Evolutionary conservation across 2,113 vertebrate genomes (phyloP), one percentile per base, ranked within the genome.

Genomic region (Gambusia holbrooki): DNA sequence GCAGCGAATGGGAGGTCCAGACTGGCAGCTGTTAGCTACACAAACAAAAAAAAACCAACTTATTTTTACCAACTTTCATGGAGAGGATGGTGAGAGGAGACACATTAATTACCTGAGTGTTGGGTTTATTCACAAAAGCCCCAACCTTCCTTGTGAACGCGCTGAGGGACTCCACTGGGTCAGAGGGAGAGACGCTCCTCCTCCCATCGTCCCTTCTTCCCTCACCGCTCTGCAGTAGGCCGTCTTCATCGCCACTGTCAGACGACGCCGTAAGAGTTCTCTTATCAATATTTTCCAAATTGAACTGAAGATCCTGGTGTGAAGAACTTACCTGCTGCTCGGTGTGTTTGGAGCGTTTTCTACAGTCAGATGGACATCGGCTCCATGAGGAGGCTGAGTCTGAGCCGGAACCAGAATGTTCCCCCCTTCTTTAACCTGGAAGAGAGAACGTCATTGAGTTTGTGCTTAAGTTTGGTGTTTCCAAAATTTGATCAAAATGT

Each of bases 1-100:
- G 96, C 97, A 82, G 97, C 96, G 88, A 99, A 99, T 30, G 98
- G 98, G 92, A 99, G 94, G 90, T 99, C 98, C 92, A 98, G 93
- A 92, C 95, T 95, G 71, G 96, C 95, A 82, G 96, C 95, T 45
- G 96, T 96, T 86, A 97, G 94, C 98, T 99, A 88, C 72, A 80
- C n/a, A 69, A 2, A 82, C 40, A 79, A 29, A 15, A 45, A 4
- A 25, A 58, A 58, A 58, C 10, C 10, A 11, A 58, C 48, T n/a
- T 58, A 15, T 2, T 19, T 58, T 58, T n/a, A n/a, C 8, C 51
- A n/a, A 9, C 22, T 19, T 58, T 25, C 51, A 10, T 25, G 10
- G 51, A 48, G 45, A 48, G 8, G 25, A 58, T 3, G 1, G 25
- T 58, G 9, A 58, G 19, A n/a, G 51, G 25, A 58, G 22, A n/a